phyloP scores from a whole-genome alignment of 2,888 invertebrate genomes.

The Ormyrus nitidulus region DNA sequence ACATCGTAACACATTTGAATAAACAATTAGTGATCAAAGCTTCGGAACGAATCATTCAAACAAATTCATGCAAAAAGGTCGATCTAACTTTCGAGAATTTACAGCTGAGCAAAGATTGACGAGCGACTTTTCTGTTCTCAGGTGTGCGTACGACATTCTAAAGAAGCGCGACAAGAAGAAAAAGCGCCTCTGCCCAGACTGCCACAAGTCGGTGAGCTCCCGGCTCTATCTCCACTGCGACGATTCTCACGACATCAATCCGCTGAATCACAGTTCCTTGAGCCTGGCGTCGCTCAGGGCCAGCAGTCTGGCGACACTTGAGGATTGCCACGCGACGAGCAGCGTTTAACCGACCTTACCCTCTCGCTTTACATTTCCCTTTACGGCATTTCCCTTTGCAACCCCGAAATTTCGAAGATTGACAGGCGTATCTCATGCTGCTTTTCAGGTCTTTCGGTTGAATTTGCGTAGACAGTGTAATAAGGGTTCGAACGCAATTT shows the following conservation, averaged over 20 bases:
- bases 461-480: too few species aligned
- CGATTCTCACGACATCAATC: slow-evolving; percentile 61
- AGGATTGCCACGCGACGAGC: slow-evolving; percentile 74
- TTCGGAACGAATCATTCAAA: too few species aligned
- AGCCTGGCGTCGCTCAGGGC: slow-evolving; percentile 75
- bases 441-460: too few species aligned
- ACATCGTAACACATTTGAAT: too few species aligned
- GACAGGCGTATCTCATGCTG: too few species aligned
- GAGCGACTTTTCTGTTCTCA: slow-evolving; percentile 59
- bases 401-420: too few species aligned
- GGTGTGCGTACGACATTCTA: slow-evolving; percentile 83
- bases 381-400: too few species aligned
- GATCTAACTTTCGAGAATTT: too few species aligned
- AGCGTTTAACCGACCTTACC: slow-evolving; percentile 67
- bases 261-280: slow-evolving; percentile 75
- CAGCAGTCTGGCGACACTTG: slow-evolving; percentile 73
- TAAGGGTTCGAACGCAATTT: too few species aligned
- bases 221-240: slow-evolving; percentile 79
- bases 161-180: slow-evolving; percentile 81
- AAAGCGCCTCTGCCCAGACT: slow-evolving; percentile 83
- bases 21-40: too few species aligned
- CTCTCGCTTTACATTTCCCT: too few species aligned
- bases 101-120: neutral
- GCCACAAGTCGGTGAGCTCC: slow-evolving; percentile 82
- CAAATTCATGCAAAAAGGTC: too few species aligned